A percentile compares a stretch with the other conserved stretches of the same genome.
phyloP scores from a whole-genome alignment of 1,140 invertebrate genomes.

The Zaprionus lachaisei region DNA sequence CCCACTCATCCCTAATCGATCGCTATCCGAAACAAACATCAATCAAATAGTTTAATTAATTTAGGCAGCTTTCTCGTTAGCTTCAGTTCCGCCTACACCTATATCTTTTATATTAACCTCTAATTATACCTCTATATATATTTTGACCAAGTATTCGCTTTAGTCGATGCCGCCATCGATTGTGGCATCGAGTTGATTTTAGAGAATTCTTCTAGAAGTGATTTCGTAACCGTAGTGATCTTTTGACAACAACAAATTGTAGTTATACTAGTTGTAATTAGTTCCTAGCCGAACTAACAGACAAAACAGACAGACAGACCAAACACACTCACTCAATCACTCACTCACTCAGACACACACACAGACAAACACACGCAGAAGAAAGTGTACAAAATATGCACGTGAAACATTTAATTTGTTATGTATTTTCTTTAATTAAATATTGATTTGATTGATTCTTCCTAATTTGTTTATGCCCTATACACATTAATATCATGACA shows the following conservation, averaged over 20 bases:
- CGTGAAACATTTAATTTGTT: constrained; percentile 45
- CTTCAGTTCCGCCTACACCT: neutral
- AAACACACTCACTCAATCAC: constrained; percentile 7
- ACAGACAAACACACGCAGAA: constrained; percentile 5
- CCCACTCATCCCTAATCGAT: neutral
- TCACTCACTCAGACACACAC: constrained; percentile 2
- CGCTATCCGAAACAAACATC: constrained; percentile 6
- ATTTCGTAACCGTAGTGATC: constrained; percentile 78
- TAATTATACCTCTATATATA: constrained; percentile 15
- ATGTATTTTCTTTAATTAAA: constrained; percentile 53
- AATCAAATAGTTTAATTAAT: constrained; percentile 14
- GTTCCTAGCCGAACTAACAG: constrained; percentile 71
- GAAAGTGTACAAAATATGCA: constrained; percentile 30
- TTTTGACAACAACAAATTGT: constrained; percentile 56
- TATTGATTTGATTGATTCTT: constrained; percentile 32
- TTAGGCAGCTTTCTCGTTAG: constrained; percentile 11
- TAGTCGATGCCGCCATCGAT: constrained; percentile 62
- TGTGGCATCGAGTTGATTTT: constrained; percentile 67
- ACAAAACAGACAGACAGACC: constrained; percentile 28
- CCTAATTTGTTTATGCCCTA: constrained; percentile 62
- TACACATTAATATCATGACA: constrained; percentile 71
- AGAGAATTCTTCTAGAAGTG: constrained; percentile 77
- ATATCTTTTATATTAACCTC: constrained; percentile 1
- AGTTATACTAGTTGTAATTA: constrained; percentile 75
- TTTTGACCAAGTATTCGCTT: constrained; percentile 68